Conservation (phyloP, 2,797 vertebrate genomes). For the Silurus lanzhouensis region DNA sequence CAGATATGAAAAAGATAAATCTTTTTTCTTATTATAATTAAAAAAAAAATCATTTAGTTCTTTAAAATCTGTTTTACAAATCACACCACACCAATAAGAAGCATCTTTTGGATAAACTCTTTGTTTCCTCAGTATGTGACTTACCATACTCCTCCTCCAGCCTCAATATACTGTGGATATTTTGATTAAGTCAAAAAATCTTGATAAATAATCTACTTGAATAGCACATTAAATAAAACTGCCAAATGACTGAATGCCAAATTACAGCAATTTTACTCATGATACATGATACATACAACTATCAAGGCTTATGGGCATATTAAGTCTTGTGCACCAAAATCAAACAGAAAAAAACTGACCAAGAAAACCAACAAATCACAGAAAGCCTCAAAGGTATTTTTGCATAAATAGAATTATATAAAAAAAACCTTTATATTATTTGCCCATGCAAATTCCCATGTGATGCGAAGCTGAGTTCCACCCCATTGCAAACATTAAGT, state of each 20-base stretch:
- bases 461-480: slow-evolving; percentile 34
- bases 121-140: background rate
- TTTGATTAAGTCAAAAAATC: background rate
- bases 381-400: slow-evolving; percentile 14
- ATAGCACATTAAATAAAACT: slow-evolving; percentile 4
- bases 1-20: background rate
- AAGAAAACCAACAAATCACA: background rate
- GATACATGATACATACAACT: background rate
- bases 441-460: slow-evolving; percentile 9
- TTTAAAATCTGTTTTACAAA: slow-evolving; percentile 12
- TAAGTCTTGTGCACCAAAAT: slow-evolving; percentile 5
- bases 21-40: background rate
- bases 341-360: background rate
- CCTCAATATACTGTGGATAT: slow-evolving; percentile 15
- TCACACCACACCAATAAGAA: slow-evolving; percentile 9
- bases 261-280: slow-evolving; percentile 10
- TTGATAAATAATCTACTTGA: slow-evolving; percentile 27
- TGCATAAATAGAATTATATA: background rate
- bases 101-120: slow-evolving; percentile 3
- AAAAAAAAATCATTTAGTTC: background rate
- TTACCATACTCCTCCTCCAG: background rate
- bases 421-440: too few relatives aligned
- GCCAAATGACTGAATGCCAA: background rate
- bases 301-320: background rate
- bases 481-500: slow-evolving; percentile 26